phyloP scores from a whole-genome alignment of 1,140 invertebrate genomes.

The Saccostrea cuccullata region DNA sequence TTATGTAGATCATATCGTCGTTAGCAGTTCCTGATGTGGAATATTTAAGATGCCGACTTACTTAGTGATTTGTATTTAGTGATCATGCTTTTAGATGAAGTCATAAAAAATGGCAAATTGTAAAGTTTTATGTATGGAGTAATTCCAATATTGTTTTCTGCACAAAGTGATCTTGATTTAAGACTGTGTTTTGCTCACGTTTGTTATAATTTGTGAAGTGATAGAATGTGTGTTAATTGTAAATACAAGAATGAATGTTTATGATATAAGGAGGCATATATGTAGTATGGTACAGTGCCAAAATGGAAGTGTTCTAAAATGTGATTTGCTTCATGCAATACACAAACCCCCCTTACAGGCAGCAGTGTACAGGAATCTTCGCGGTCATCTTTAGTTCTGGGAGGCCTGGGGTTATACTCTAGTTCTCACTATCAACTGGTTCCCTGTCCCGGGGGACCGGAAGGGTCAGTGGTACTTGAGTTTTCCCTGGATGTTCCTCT shows the following conservation, averaged over 20 bases:
- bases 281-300: slow-evolving; percentile 11
- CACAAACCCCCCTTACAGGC: slow-evolving; percentile 4
- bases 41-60: no score
- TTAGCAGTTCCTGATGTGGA: no score
- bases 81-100: not conserved
- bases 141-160: not conserved
- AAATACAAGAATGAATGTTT: not conserved
- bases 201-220: not conserved
- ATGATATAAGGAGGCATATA: not conserved
- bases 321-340: slow-evolving; percentile 22
- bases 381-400: not conserved
- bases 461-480: not conserved
- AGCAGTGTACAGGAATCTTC: slow-evolving; percentile 1
- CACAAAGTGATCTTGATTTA: not conserved
- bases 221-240: not conserved
- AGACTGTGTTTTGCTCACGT: not conserved
- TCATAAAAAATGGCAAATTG: slow-evolving; percentile 6
- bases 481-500: not conserved
- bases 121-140: not conserved
- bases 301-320: not conserved
- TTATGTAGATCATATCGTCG: not conserved
- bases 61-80: not conserved
- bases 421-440: not conserved
- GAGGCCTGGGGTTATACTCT: not conserved
- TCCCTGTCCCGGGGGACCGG: not conserved